Evolutionary conservation across 2,888 invertebrate species (phyloP), one percentile per base, ranked within the genome.

Genomic region (Mimumesa dahlbomi): DNA sequence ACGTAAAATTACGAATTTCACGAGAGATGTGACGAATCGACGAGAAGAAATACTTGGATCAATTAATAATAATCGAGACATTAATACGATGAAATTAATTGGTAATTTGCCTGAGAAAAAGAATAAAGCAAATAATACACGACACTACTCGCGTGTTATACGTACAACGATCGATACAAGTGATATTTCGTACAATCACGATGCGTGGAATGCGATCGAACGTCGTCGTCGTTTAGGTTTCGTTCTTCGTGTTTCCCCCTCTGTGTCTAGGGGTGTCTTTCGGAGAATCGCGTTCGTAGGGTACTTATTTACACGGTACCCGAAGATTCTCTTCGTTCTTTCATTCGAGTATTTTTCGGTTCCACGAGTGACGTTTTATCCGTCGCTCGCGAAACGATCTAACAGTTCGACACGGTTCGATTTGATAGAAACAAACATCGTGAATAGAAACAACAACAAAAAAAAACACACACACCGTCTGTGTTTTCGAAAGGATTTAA

Each of bases 231-330:
- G 22, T 34, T 43, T n/a, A n/a, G 22, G 43, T 29, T 53, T 58
- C 54, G 14, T 53, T 58, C 57, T 61, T 66, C 62, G 22, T 54
- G 31, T 54, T 52, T 54, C 48, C 43, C 46, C 22, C 34, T 52
- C 40, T n/a, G n/a, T n/a, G n/a, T n/a, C n/a, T n/a, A n/a, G n/a
- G n/a, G n/a, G n/a, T n/a, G n/a, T 42, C 18, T 38, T 52, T 40
- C 42, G 65, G 18, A 31, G 43, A 22, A 57, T 58, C 61, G 54
- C 67, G 42, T 63, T 56, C 43, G 65, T 64, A 49, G 58, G 46
- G 54, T 70, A 52, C 63, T 59, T 82, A 81, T 81, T 76, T 81
- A 81, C 77, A 82, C 59, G 65, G 49, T 58, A 46, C 67, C 61
- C 64, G 48, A 70, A 59, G 63, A 70, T 69, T 62, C 73, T 25